Evolutionary conservation across 2,113 vertebrate genomes (phyloP).

Genomic region (human): DNA sequence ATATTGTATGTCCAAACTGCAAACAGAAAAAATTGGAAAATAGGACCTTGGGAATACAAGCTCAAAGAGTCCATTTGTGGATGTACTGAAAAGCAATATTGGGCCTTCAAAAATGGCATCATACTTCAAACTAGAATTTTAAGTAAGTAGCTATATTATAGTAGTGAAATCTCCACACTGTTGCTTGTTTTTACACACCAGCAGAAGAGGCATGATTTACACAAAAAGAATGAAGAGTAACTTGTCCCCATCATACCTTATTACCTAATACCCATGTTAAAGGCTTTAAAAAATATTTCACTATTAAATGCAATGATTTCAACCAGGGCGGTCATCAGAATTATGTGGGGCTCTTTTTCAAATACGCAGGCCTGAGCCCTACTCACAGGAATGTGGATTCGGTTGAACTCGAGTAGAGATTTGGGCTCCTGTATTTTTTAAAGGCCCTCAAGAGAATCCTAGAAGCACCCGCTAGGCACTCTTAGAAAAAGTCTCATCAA

Average conservation of each 20-base stretch:
- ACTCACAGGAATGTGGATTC: neutral
- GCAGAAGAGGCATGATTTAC: neutral
- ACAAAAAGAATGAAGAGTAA: neutral
- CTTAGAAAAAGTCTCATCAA: neutral
- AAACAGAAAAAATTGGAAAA: conserved; percentile 49
- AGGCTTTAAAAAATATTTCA: neutral
- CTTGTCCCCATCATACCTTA: neutral
- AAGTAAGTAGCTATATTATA: neutral
- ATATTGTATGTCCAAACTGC: neutral
- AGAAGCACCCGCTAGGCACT: neutral
- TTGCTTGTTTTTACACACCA: neutral
- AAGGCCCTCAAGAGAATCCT: neutral
- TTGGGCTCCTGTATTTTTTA: neutral
- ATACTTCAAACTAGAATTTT: neutral
- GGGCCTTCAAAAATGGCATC: neutral
- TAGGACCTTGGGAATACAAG: neutral
- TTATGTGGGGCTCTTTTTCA: neutral
- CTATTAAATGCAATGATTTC: neutral
- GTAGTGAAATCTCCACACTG: neutral
- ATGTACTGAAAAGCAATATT: neutral
- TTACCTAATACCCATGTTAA: neutral
- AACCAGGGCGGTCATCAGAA: neutral
- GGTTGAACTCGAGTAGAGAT: neutral
- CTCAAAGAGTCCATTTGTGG: neutral
- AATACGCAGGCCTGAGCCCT: neutral